These are phyloP conservation scores for Caenorhabditis becei DNA, from an alignment of 2,888 invertebrate genomes.

Conservation along the genomic window DNA sequence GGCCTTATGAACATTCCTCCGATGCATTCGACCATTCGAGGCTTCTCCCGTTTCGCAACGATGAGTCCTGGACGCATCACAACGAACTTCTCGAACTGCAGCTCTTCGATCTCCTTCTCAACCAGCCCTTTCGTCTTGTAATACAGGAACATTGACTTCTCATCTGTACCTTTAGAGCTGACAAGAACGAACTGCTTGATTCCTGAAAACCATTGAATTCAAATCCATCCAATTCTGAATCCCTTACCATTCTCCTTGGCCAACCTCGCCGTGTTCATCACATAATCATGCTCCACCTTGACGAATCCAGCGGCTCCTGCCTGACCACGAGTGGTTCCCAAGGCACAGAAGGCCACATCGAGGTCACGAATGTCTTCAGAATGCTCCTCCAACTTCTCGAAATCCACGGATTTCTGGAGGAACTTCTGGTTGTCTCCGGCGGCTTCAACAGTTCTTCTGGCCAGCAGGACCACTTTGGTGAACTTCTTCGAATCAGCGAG, in stretches of 20 bases:
- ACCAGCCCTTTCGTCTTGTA: constrained; percentile 82
- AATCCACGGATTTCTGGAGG: constrained; percentile 83
- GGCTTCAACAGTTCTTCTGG: constrained; percentile 19
- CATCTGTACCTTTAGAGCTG: constrained; percentile 83
- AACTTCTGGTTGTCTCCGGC: constrained; percentile 62
- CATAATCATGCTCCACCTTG: constrained; percentile 84
- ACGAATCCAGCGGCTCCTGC: constrained; percentile 84
- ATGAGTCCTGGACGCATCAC: constrained; percentile 70
- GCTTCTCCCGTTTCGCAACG: constrained; percentile 52
- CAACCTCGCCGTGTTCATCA: constrained; percentile 83
- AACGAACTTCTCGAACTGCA: constrained; percentile 67
- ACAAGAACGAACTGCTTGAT: constrained; percentile 83
- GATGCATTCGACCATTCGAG: constrained; percentile 55
- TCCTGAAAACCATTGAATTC: constrained; percentile 71
- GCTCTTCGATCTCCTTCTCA: constrained; percentile 65
- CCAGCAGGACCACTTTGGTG: constrained; percentile 58
- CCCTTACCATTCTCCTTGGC: constrained; percentile 81
- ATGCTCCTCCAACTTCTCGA: constrained; percentile 83
- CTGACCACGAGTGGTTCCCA: constrained; percentile 84
- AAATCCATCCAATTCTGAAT: neutral
- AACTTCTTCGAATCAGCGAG: constrained; percentile 76
- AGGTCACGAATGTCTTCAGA: constrained; percentile 82
- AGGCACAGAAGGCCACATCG: constrained; percentile 84
- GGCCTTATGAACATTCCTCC: constrained; percentile 55
- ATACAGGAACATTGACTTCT: constrained; percentile 83